Conservation (phyloP, 2,888 invertebrate species). For the Pardosa pseudoannulata region DNA sequence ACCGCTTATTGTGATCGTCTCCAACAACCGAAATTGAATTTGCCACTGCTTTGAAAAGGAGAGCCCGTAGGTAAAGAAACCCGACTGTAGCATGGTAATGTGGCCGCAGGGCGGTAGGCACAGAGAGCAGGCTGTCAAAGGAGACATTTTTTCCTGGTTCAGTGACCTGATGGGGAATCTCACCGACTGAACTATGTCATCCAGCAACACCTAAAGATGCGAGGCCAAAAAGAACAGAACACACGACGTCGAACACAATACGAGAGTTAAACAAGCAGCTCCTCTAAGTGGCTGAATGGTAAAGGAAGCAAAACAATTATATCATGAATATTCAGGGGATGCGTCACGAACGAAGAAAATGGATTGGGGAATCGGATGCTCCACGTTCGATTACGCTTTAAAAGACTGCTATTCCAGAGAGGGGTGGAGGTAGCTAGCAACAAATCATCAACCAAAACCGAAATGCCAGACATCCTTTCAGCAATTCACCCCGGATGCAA, state of each 20-base stretch:
- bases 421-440: too few species aligned
- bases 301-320: not conserved
- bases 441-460: too few species aligned
- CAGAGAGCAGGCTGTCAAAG: constrained; percentile 21
- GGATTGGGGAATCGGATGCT: too few species aligned
- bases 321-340: not conserved
- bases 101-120: constrained; percentile 26
- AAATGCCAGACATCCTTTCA: too few species aligned
- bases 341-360: too few species aligned
- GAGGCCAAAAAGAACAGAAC: not conserved
- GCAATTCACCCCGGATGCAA: too few species aligned
- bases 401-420: too few species aligned
- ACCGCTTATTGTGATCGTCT: not conserved
- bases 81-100: not conserved
- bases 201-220: constrained; percentile 33
- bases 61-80: not conserved
- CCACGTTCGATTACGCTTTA: too few species aligned
- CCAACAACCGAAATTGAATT: not conserved
- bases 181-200: constrained; percentile 64
- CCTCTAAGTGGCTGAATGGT: not conserved
- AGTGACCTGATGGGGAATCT: constrained; percentile 45
- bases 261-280: not conserved
- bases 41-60: not conserved
- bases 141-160: constrained; percentile 66
- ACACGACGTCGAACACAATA: constrained; percentile 23